These are phyloP conservation scores for Agonopterix alstromeriana DNA, from an alignment of 2,888 invertebrate genomes.

Conservation along the genomic window DNA sequence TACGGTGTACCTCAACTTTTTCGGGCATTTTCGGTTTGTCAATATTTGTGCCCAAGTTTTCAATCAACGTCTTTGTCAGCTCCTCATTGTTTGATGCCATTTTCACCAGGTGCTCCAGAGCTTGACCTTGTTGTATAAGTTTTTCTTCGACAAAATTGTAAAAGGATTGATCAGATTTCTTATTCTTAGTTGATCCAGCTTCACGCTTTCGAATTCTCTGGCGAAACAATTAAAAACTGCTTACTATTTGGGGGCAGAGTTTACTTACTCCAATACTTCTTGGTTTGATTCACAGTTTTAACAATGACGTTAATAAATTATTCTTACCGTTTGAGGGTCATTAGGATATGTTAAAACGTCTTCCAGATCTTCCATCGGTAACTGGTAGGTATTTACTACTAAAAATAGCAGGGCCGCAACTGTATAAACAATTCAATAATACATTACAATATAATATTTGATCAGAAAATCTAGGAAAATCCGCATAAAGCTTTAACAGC, in stretches of 20 bases:
- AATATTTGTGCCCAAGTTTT: constrained; percentile 25
- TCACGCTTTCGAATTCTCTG: constrained; percentile 37
- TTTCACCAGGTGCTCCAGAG: constrained; percentile 39
- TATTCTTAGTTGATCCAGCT: constrained; percentile 9
- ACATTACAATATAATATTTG: too few species aligned
- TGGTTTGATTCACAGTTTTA: too few species aligned
- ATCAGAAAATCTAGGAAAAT: too few species aligned
- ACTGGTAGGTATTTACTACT: constrained; percentile 13
- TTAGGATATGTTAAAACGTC: constrained; percentile 25
- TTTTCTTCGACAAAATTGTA: constrained; percentile 40
- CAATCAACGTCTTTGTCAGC: constrained; percentile 31
- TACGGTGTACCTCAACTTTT: constrained; percentile 29
- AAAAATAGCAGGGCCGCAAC: too few species aligned
- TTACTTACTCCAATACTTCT: too few species aligned
- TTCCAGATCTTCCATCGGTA: constrained; percentile 22
- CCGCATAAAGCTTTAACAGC: too few species aligned
- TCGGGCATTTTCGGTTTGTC: constrained; percentile 37
- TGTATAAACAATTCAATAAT: too few species aligned
- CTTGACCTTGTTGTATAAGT: constrained; percentile 43
- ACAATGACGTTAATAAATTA: neutral
- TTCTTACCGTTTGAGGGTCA: constrained; percentile 26
- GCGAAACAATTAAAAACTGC: constrained; percentile 22
- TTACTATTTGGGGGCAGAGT: neutral
- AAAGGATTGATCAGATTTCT: constrained; percentile 15
- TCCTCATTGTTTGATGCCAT: constrained; percentile 29